Base-by-base conservation (phyloP, 2,797 vertebrate genomes). In the Sylvilagus floridanus region DNA sequence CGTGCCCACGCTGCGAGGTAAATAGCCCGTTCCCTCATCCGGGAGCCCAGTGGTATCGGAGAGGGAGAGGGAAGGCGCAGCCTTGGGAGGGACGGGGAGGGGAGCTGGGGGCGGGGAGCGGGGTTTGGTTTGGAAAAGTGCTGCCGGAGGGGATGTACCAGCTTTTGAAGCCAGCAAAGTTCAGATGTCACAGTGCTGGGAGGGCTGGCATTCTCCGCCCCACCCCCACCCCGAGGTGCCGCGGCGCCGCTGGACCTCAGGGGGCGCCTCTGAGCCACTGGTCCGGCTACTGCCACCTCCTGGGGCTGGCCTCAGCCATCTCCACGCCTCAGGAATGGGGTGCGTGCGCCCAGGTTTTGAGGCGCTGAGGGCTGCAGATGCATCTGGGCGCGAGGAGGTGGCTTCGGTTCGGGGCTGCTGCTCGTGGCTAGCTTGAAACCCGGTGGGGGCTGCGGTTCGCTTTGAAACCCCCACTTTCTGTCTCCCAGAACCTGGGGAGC, bases 211-310 rank as follows among this genome's bases (percentile, higher is more conserved):
- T 81, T 83, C 42, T 37, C 37, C 37, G 3, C 37, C 37, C 37
- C 37, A 4, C 37, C 37, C 37, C 37, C 37, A 57, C 6, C 19
- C 72, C 10, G 13, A 78, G 78, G 75, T 96, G 93, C 81, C 28
- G 73, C 57, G 62, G 86, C 50, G 68, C 54, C 5, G 7, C 65
- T 90, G 90, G 62, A 60, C 98, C 97, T 96, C 76, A 90, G 95
- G 98, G 97, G 98, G 98, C 98, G 97, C 97, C 97, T 68, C 95
- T 50, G 98, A 95, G 96, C 98, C 96, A 21, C 94, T 57, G 0
- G 71, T 73, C 42, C 16, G 77, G 63, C 77, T 66, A 42, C 30
- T 66, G 79, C 54, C 68, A 77, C 91, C 77, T 76, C 35, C 47
- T 0, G 62, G 32, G 28, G 82, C 57, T 0, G 0, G 13, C 14